A percentile compares a stretch with the other conserved stretches of the same genome.
phyloP scores from a whole-genome alignment of 2,888 invertebrate genomes.

The Carterocephalus palaemon region DNA sequence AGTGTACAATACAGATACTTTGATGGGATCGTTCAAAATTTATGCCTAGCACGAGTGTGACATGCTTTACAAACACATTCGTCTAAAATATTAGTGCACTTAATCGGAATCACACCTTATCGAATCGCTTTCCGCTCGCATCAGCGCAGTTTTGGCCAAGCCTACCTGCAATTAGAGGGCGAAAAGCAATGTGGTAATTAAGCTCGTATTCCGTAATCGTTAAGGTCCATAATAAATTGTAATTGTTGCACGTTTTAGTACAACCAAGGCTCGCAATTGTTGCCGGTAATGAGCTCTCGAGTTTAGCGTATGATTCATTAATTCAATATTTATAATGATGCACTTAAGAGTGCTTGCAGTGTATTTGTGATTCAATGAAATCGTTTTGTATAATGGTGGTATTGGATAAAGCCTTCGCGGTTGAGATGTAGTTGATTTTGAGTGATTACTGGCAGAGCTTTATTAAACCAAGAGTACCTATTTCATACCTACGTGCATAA shows the following conservation, averaged over 20 bases:
- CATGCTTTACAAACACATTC: too few relatives aligned
- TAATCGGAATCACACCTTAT: too few relatives aligned
- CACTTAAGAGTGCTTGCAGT: not conserved
- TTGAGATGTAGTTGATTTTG: too few relatives aligned
- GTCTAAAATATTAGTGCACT: too few relatives aligned
- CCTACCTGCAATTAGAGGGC: constrained; percentile 46
- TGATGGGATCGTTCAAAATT: too few relatives aligned
- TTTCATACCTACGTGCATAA: too few relatives aligned
- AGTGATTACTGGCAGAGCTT: too few relatives aligned
- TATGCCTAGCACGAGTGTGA: too few relatives aligned
- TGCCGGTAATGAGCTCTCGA: not conserved
- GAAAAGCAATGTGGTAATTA: constrained; percentile 50
- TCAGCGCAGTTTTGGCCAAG: not conserved
- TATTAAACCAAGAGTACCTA: too few relatives aligned
- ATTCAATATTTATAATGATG: constrained; percentile 15
- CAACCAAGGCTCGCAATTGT: constrained; percentile 5
- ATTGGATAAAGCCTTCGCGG: too few relatives aligned
- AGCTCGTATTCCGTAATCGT: constrained; percentile 46
- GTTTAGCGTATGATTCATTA: constrained; percentile 3
- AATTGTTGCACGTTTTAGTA: constrained; percentile 25
- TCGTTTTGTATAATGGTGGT: constrained; percentile 3
- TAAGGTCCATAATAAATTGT: constrained; percentile 45
- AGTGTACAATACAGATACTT: too few relatives aligned
- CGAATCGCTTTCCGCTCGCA: constrained; percentile 10
- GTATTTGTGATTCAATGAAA: constrained; percentile 1